These are phyloP conservation scores for Brachionus rotundiformis DNA, from an alignment of 1,140 invertebrate species.

Conservation along the genomic window DNA sequence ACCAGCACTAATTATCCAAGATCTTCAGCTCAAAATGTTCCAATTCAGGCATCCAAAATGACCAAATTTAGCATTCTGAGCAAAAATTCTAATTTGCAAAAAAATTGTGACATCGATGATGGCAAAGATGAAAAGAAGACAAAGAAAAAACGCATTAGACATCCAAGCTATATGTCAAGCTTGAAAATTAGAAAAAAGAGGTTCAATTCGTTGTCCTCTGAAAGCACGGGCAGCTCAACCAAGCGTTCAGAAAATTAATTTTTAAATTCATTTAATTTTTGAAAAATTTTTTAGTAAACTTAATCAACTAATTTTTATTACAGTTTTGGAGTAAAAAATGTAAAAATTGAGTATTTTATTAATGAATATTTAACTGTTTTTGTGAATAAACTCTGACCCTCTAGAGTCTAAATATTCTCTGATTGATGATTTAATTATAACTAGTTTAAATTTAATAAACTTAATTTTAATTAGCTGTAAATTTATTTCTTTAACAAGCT, in stretches of 20 bases:
- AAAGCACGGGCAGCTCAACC: constrained; percentile 14
- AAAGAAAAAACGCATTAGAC: background rate
- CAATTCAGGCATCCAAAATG: background rate
- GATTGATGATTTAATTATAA: no score
- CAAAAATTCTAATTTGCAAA: background rate
- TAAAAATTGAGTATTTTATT: no score
- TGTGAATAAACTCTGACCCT: no score
- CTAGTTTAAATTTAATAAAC: no score
- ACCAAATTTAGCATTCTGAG: constrained; percentile 34
- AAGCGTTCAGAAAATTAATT: constrained; percentile 35
- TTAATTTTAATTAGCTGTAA: no score
- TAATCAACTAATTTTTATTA: background rate
- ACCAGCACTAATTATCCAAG: constrained; percentile 4
- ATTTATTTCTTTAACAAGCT: no score
- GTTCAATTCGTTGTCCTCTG: constrained; percentile 14
- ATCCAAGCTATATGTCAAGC: constrained; percentile 26
- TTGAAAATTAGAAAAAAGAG: constrained; percentile 37
- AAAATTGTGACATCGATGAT: background rate
- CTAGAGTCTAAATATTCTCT: no score
- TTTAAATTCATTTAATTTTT: background rate
- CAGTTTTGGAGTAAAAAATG: no score
- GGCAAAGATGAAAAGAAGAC: background rate
- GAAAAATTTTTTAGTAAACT: constrained; percentile 29
- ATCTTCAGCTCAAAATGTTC: background rate
- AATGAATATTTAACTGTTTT: no score